Evolutionary conservation across 2,113 vertebrate species (phyloP).

Genomic region (Lipophrys pholis): DNA sequence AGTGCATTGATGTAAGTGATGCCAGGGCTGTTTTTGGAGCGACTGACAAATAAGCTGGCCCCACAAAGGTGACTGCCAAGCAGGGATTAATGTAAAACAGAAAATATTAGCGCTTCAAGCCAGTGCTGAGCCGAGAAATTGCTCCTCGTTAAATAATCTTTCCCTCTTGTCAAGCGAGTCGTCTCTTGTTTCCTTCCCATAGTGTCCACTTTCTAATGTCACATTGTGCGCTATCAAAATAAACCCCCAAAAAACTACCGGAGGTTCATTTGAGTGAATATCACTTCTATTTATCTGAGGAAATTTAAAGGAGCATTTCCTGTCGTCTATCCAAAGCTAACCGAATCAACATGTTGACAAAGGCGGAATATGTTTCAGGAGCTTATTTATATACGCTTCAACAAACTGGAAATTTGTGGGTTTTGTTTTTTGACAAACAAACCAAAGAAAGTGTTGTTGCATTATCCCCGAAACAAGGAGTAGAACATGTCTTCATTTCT

Average conservation of each 20-base stretch:
- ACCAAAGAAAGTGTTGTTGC: background rate
- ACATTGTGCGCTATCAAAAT: background rate
- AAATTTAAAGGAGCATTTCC: background rate
- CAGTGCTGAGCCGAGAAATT: constrained; percentile 34
- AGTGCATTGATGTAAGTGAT: constrained; percentile 57
- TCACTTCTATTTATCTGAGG: background rate
- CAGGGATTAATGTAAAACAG: constrained; percentile 62
- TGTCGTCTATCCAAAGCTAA: background rate
- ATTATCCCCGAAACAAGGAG: background rate
- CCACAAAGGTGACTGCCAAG: constrained; percentile 62
- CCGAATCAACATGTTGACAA: background rate
- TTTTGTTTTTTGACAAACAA: background rate
- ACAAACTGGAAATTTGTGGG: background rate
- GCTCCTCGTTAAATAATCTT: constrained; percentile 37
- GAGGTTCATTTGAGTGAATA: no score
- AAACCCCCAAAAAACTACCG: no score
- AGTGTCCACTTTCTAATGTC: constrained; percentile 22
- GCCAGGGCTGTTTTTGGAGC: constrained; percentile 63
- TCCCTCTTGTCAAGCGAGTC: constrained; percentile 31
- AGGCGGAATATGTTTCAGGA: background rate
- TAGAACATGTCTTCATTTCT: background rate
- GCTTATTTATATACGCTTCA: background rate
- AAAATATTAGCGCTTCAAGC: constrained; percentile 50
- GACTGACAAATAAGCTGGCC: constrained; percentile 53
- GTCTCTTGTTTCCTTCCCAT: constrained; percentile 38